Base-by-base conservation (phyloP, 2,888 invertebrate species). In the Beris chalybata region DNA sequence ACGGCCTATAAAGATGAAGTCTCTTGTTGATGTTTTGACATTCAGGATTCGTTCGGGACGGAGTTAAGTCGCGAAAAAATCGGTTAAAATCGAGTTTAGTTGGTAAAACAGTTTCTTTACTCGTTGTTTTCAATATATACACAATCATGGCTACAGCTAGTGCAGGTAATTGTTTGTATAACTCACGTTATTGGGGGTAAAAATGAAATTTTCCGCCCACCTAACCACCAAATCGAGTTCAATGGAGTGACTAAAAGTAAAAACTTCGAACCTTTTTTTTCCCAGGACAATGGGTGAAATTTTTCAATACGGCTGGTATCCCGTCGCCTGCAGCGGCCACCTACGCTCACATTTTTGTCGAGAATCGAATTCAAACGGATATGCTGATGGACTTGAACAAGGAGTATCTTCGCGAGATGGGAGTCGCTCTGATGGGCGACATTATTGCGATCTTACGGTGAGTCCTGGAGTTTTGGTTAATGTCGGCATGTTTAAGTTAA, bases 361-460 rank as follows among this genome's bases (percentile, higher is more conserved):
- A 93, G 75, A 92, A 95, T 79, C 85, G 95, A 32, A 95, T 95
- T 68, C 89, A 90, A 75, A 87, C 86, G 71, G 90, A 92, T 73
- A 95, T 95, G 95, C 78, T 95, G 63, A 82, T 89, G 70, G 95
- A 95, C 73, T 82, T 95, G 12, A 93, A 89, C 72, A 93, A 93
- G 74, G 93, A 95, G 72, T 92, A 93, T 75, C 80, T 95, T 2
- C 86, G 88, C 65, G 94, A 94, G 70, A 94, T 95, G 93, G 93
- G 93, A 0, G 92, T 95, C 38, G 85, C 86, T 0, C 87, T 75
- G 84, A 93, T 85, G 87, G 87, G 80, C 74, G 90, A 84, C 79
- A 88, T 80, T 79, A 91, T 84, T 82, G 88, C 84, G 81, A 92
- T 85, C 84, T 86, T 84, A 79, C 85, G 86, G 88, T 88, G 74